Percentiles rank a stretch among this genome's conserved stretches.
Evolutionary conservation across 2,113 vertebrate species (phyloP).

Genomic region (Stigmatopora nigra): DNA sequence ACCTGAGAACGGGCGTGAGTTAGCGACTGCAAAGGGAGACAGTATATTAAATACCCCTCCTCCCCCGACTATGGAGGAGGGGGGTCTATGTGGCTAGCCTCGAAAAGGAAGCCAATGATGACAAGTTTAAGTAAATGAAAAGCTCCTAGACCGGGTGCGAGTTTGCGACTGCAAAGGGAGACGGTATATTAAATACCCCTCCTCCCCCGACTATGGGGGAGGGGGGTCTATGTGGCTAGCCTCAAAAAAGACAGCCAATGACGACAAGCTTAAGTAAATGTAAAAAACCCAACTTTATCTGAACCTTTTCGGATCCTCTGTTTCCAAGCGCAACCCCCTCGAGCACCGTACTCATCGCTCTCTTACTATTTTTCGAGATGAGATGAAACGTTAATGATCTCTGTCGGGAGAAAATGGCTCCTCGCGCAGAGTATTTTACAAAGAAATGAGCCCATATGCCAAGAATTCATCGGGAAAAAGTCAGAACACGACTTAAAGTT

Average conservation of each 20-base stretch:
- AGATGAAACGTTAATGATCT: slow-evolving; percentile 57
- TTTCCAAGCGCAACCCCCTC: neutral
- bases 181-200: too few species aligned
- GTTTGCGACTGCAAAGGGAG: slow-evolving; percentile 43
- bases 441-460: neutral
- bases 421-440: slow-evolving; percentile 19
- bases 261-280: too few species aligned
- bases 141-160: slow-evolving; percentile 53
- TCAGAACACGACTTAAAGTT: slow-evolving; percentile 11
- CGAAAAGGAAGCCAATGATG: too few species aligned
- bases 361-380: slow-evolving; percentile 57
- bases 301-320: too few species aligned
- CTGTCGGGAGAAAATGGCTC: slow-evolving; percentile 51
- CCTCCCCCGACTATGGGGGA: too few species aligned
- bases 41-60: too few species aligned
- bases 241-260: too few species aligned
- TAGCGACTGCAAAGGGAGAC: slow-evolving; percentile 40
- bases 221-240: too few species aligned
- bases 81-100: too few species aligned
- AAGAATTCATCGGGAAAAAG: neutral
- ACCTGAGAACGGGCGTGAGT: slow-evolving; percentile 42
- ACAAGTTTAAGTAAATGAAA: too few species aligned
- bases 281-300: too few species aligned
- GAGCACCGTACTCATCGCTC: slow-evolving; percentile 36
- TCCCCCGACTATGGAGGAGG: too few species aligned